phyloP scores from a whole-genome alignment of 2,797 vertebrate species.

The Geotrypetes seraphini region DNA sequence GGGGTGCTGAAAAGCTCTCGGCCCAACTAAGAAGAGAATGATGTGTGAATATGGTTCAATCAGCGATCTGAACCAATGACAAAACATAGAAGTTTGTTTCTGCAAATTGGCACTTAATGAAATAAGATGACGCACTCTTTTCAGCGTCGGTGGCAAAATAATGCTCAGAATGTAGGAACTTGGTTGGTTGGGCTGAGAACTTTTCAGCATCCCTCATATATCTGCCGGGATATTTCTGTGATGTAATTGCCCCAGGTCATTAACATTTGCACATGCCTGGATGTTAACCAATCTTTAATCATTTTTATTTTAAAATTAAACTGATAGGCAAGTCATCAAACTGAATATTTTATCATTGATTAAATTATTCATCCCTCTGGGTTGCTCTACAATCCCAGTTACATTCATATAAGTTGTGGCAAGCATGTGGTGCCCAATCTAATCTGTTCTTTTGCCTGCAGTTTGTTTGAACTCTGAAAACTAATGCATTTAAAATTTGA shows the following conservation, averaged over 20 bases:
- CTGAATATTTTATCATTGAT: slow-evolving; percentile 51
- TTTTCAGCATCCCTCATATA: too few relatives aligned
- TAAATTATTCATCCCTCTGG: slow-evolving; percentile 51
- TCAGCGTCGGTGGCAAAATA: too few relatives aligned
- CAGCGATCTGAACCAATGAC: too few relatives aligned
- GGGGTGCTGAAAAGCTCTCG: too few relatives aligned
- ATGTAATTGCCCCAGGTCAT: neutral
- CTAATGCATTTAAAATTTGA: too few relatives aligned
- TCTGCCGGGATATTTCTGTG: neutral
- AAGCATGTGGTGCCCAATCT: slow-evolving; percentile 47
- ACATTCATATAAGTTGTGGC: slow-evolving; percentile 30
- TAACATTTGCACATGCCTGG: slow-evolving; percentile 16
- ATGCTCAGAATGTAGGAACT: too few relatives aligned
- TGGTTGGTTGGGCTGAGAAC: too few relatives aligned
- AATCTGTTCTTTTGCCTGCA: slow-evolving; percentile 40
- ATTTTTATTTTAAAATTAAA: slow-evolving; percentile 40
- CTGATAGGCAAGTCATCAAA: slow-evolving; percentile 39
- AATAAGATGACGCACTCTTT: too few relatives aligned
- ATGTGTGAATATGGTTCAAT: too few relatives aligned
- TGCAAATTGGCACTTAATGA: too few relatives aligned
- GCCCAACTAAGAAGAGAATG: too few relatives aligned
- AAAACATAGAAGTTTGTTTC: too few relatives aligned
- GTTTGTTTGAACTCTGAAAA: slow-evolving; percentile 34
- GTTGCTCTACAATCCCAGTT: slow-evolving; percentile 44
- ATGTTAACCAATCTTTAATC: slow-evolving; percentile 4